phyloP scores from a whole-genome alignment of 2,113 vertebrate genomes.

The Periophthalmus modestus region DNA sequence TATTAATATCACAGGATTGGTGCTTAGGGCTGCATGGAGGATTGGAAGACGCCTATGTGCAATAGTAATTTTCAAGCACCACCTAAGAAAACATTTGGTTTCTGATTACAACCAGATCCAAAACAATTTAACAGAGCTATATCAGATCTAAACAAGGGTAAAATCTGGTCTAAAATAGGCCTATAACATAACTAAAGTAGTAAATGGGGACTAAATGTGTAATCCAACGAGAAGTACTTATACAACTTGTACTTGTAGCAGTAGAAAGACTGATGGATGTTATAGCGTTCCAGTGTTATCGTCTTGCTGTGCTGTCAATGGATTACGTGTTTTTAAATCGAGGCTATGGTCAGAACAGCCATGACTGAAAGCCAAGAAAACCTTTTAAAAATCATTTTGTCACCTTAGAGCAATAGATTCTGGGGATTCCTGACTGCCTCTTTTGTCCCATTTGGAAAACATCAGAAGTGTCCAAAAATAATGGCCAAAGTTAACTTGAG shows the following conservation, averaged over 20 bases:
- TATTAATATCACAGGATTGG: background rate
- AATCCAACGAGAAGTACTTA: no score
- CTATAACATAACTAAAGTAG: no score
- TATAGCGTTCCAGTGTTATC: background rate
- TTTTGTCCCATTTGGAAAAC: slow-evolving; percentile 55
- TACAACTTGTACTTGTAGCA: no score
- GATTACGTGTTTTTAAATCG: slow-evolving; percentile 25
- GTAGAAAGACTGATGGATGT: background rate
- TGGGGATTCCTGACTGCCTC: slow-evolving; percentile 47
- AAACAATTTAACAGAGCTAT: background rate
- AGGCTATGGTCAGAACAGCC: slow-evolving; percentile 39
- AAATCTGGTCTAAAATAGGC: background rate
- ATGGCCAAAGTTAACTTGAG: slow-evolving; percentile 49
- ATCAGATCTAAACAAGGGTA: background rate
- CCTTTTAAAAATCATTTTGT: slow-evolving; percentile 45
- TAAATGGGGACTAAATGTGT: no score
- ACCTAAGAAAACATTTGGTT: no score
- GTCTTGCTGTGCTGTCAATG: slow-evolving; percentile 23
- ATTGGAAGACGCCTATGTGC: no score
- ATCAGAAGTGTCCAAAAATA: slow-evolving; percentile 56
- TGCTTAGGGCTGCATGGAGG: no score
- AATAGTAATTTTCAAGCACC: no score
- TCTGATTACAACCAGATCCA: no score
- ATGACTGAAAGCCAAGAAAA: slow-evolving; percentile 45
- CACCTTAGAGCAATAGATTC: slow-evolving; percentile 33